Evolutionary conservation across 1,140 invertebrate species (phyloP).

Genomic region (Rhopalosiphum padi): DNA sequence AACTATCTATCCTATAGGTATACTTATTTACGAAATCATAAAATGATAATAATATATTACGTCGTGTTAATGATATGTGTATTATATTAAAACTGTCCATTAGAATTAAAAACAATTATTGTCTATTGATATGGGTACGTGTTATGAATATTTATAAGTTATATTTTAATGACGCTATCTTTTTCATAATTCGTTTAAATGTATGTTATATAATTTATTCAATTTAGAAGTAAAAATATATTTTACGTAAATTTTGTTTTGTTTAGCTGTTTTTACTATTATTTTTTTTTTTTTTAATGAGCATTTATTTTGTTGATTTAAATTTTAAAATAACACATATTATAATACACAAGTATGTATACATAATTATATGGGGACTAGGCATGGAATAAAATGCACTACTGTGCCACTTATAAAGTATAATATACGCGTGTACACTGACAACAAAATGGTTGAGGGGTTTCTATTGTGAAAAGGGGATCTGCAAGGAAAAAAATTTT

Average conservation of each 20-base stretch:
- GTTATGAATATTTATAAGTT: background rate
- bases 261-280: background rate
- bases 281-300: background rate
- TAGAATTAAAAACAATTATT: background rate
- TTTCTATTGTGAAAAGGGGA: background rate
- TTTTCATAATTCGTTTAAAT: background rate
- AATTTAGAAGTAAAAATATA: background rate
- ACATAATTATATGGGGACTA: background rate
- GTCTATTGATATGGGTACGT: background rate
- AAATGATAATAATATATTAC: background rate
- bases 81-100: background rate
- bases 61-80: too few species aligned
- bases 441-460: background rate
- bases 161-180: background rate
- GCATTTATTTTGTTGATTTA: constrained; percentile 6
- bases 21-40: background rate
- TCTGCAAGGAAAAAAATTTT: background rate
- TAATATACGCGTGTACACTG: background rate
- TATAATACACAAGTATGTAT: constrained; percentile 3
- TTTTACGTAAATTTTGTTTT: background rate
- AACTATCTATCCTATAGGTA: too few species aligned
- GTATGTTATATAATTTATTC: background rate
- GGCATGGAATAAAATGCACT: background rate
- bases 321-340: constrained; percentile 7
- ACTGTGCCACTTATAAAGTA: background rate